Base-by-base conservation (phyloP, 2,113 vertebrate species). In the Etheostoma spectabile region DNA sequence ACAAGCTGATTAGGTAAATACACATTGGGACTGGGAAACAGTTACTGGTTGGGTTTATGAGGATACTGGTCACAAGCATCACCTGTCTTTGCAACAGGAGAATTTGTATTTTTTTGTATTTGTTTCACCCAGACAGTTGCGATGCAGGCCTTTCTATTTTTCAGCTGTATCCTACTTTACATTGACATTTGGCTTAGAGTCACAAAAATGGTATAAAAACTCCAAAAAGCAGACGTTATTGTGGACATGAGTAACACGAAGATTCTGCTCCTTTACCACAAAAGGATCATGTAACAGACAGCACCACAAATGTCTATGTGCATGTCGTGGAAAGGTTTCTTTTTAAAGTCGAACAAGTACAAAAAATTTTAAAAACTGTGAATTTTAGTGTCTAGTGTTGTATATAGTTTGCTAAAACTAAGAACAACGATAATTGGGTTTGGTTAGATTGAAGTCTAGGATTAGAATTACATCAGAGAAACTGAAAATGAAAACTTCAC, bases 1-100 rank as follows among this genome's bases (percentile, higher is more conserved):
- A 63, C n/a, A 51, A 80, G 69, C 77, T 89, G 88, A 92, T 89
- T 82, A 86, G 90, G 56, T 93, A 91, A 93, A 91, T 92, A 88
- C 90, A 81, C 85, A 80, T 42, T 16, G 42, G 67, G 68, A 78
- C 53, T 52, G 68, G 74, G 81, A 79, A 75, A 77, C 66, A 60
- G 73, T 60, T 35, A 81, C 63, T 51, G 73, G 53, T 62, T 19
- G 70, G 76, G 70, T 83, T 83, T 53, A 65, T 35, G 81, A 77
- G 71, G 84, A 81, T 33, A 63, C 51, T 55, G 74, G 72, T 85
- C 62, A 59, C 53, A 81, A 46, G 68, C 76, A 73, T 91, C 83
- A 89, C 90, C 84, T 88, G 87, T 49, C 60, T 82, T 83, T 60
- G 38, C 21, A 83, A 46, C 53, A 30, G 30, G 51, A 68, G 27